Percentiles rank a stretch among this genome's conserved stretches.
Conservation (phyloP, 2,113 vertebrate genomes). For the Plotosus lineatus region DNA sequence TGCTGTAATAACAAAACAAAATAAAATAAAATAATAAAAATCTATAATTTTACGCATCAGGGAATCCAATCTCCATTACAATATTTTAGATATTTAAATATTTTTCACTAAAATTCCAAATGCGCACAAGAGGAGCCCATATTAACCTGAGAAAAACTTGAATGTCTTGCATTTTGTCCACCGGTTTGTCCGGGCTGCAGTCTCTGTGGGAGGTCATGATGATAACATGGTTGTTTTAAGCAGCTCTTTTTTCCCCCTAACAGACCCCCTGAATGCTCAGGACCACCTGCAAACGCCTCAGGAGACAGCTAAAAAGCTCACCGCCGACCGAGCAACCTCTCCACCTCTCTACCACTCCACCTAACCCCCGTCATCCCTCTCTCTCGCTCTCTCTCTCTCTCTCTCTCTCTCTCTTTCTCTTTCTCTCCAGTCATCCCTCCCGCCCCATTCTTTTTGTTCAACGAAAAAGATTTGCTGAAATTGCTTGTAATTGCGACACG, state of each 20-base stretch:
- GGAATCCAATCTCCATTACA: neutral
- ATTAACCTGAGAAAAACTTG: constrained; percentile 18
- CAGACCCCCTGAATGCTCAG: constrained; percentile 23
- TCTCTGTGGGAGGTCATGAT: constrained; percentile 39
- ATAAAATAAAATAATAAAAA: neutral
- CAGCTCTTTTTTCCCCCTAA: constrained; percentile 16
- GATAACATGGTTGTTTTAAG: constrained; percentile 32
- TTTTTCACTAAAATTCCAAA: constrained; percentile 15
- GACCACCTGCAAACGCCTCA: constrained; percentile 46
- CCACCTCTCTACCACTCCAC: neutral
- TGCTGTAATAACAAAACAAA: neutral
- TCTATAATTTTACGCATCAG: neutral
- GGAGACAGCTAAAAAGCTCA: neutral
- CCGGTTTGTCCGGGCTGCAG: constrained; percentile 1
- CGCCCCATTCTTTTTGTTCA: constrained; percentile 82
- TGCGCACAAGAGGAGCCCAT: constrained; percentile 14
- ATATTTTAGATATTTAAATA: constrained; percentile 1
- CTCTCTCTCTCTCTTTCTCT: neutral
- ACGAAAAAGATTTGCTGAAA: constrained; percentile 92
- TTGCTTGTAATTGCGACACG: constrained; percentile 92
- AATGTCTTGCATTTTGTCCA: constrained; percentile 9
- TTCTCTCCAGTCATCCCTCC: neutral
- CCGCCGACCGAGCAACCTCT: neutral
- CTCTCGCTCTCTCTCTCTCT: neutral
- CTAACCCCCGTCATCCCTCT: neutral